Evolutionary conservation across 2,888 invertebrate species (phyloP).

Genomic region (Lasioglossum morio): DNA sequence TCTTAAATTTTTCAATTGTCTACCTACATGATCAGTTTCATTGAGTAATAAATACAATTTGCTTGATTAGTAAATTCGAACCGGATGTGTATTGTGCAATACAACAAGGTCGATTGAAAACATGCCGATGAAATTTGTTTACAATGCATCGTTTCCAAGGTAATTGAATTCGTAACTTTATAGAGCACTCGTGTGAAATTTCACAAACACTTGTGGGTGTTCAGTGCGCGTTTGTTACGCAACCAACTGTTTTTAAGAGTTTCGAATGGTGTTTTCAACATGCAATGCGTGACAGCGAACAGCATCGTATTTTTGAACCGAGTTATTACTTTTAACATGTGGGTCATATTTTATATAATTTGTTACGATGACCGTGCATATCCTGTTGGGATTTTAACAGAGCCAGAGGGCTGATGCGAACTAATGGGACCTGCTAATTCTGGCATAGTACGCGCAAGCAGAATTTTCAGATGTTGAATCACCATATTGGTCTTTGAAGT

Average conservation of each 20-base stretch:
- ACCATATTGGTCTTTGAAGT: background rate
- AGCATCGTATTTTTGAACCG: background rate
- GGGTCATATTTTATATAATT: background rate
- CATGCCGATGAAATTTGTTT: background rate
- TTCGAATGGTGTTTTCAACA: background rate
- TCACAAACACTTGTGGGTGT: background rate
- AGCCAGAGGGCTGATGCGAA: background rate
- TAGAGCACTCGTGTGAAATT: background rate
- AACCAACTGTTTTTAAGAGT: background rate
- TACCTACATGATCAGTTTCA: background rate
- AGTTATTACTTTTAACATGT: slow-evolving; percentile 5
- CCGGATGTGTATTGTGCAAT: background rate
- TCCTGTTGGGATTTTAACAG: background rate
- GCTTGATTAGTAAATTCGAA: background rate
- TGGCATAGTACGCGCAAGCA: background rate
- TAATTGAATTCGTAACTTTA: background rate
- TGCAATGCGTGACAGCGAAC: background rate
- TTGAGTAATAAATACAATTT: background rate
- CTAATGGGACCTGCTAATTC: background rate
- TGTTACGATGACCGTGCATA: background rate
- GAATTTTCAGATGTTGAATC: background rate
- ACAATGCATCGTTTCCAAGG: background rate
- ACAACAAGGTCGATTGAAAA: background rate
- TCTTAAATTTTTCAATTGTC: background rate
- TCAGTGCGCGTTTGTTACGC: background rate